phyloP scores from a whole-genome alignment of 2,797 vertebrate species.

The Vespertilio murinus region DNA sequence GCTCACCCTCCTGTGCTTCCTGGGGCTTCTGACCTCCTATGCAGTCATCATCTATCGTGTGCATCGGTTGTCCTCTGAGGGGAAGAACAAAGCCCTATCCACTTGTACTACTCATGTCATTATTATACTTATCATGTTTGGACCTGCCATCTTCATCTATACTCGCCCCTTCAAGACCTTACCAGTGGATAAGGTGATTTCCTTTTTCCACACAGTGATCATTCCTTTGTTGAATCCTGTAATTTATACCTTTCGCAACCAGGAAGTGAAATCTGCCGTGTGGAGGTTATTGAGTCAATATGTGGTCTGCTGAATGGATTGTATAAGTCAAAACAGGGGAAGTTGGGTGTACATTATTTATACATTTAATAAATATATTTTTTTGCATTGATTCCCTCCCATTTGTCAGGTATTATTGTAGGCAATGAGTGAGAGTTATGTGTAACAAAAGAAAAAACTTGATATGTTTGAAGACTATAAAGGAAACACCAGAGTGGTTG shows the following conservation, averaged over 20 bases:
- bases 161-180: constrained; percentile 70
- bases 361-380: not conserved
- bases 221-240: constrained; percentile 79
- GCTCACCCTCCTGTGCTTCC: constrained; percentile 55
- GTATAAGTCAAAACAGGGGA: not conserved
- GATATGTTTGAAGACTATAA: not conserved
- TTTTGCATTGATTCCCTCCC: not conserved
- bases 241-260: constrained; percentile 78
- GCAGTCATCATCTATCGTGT: constrained; percentile 48
- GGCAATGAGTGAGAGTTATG: not conserved
- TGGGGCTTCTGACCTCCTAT: constrained; percentile 63
- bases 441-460: not conserved
- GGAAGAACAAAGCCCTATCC: constrained; percentile 67
- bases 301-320: not conserved
- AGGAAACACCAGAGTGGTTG: not conserved
- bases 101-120: constrained; percentile 75
- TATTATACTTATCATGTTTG: constrained; percentile 77
- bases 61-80: not conserved
- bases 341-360: not conserved
- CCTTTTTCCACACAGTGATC: constrained; percentile 78
- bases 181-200: constrained; percentile 73
- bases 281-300: constrained; percentile 59
- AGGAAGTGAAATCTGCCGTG: constrained; percentile 74
- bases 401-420: not conserved
- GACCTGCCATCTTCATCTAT: constrained; percentile 78